Evolutionary conservation across 2,888 invertebrate genomes (phyloP), one percentile per base, ranked within the genome.

Genomic region (Dusona sp.): DNA sequence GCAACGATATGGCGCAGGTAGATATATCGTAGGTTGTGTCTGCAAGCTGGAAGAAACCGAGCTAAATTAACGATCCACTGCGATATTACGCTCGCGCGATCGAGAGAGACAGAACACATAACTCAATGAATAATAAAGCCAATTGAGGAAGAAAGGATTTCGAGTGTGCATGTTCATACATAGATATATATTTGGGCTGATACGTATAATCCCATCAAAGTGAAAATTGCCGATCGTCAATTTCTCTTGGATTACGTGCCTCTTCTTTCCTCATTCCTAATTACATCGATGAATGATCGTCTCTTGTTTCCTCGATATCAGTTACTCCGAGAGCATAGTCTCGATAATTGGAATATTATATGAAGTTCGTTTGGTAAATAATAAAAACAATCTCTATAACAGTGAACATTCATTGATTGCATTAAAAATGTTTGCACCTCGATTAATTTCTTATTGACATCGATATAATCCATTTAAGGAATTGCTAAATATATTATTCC

Each of bases 1-100:
- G 48, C 72, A 72, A 77, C 72, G 80, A 78, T 85, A 83, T 70
- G 65, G 78, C 36, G 70, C 73, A 68, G 70, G 72, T 78, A 54
- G 13, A 70, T 70, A 61, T 68, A 73, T 78, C 29, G 57, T 38
- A 74, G 78, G 65, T 61, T 45, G 73, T 74, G 78, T 77, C 75
- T 48, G 78, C 74, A 57, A 36, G 42, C 29, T 78, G 65, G 57
- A 73, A 73, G 78, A 72, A 78, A 85, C 78, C 82, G 79, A 83
- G 79, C 51, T 82, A 65, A 85, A 85, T 85, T 85, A 83, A 83
- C 82, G 82, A 85, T 82, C 81, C 74, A 77, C 79, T 78, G 65
- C 29, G 75, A 83, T 70, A 70, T 74, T 79, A 51, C 64, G 57
- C 42, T 70, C 75, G 22, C 7, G 51, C n/a, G 51, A 29, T 51